Evolutionary conservation across 2,888 invertebrate species (phyloP).

Genomic region (Polia nebulosa): DNA sequence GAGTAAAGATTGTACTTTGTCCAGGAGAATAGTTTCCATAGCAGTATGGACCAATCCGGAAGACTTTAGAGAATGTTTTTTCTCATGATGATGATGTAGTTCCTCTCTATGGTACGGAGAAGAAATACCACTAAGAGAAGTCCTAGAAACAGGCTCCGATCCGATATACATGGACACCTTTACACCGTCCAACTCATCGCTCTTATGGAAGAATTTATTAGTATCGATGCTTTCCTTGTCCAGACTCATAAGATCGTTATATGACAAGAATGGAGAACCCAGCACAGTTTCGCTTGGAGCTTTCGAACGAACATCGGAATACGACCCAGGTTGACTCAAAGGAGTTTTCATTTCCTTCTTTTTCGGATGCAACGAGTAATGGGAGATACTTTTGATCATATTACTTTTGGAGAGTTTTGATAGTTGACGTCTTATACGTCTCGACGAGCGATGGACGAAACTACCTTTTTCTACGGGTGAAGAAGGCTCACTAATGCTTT

Average conservation of each 20-base stretch:
- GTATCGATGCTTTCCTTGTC: conserved; percentile 79
- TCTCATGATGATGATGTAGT: conserved; percentile 71
- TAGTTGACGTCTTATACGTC: conserved; percentile 83
- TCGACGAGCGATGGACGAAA: conserved; percentile 87
- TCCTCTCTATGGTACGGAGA: conserved; percentile 73
- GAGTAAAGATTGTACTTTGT: conserved; percentile 87
- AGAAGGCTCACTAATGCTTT: conserved; percentile 86
- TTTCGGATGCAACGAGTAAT: conserved; percentile 84
- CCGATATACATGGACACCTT: conserved; percentile 88
- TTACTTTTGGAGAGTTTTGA: conserved; percentile 85
- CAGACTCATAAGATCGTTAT: conserved; percentile 83
- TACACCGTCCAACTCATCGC: conserved; percentile 78
- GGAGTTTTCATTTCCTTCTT: conserved; percentile 81
- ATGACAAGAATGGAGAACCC: conserved; percentile 89
- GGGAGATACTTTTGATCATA: conserved; percentile 88
- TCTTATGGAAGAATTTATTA: conserved; percentile 78
- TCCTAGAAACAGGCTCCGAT: conserved; percentile 85
- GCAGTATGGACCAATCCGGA: conserved; percentile 89
- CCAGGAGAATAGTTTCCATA: conserved; percentile 90
- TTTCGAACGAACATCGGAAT: conserved; percentile 83
- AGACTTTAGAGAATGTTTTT: conserved; percentile 77
- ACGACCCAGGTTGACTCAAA: conserved; percentile 83
- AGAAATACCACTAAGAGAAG: conserved; percentile 82
- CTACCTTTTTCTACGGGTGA: conserved; percentile 85
- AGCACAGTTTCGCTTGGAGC: conserved; percentile 88